These are phyloP conservation scores for Diplazon laetatorius DNA, from an alignment of 2,888 invertebrate species.

Conservation along the genomic window DNA sequence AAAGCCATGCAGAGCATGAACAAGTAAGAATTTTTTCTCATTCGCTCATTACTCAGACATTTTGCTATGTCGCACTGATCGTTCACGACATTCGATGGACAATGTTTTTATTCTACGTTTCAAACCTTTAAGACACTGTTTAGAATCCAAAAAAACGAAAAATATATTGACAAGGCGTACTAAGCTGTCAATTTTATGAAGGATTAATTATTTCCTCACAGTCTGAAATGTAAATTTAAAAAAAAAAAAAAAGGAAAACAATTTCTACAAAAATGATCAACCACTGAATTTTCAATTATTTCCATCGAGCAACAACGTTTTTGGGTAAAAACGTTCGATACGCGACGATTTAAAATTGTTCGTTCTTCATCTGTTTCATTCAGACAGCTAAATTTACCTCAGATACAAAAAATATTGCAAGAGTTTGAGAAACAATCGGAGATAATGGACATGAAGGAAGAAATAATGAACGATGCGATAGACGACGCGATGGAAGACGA, in stretches of 20 bases:
- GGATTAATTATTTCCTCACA: too few relatives aligned
- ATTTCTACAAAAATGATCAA: background rate
- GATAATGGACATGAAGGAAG: constrained; percentile 99
- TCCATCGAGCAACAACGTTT: too few relatives aligned
- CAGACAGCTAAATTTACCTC: constrained; percentile 96
- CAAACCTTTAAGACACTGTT: too few relatives aligned
- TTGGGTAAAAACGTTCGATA: too few relatives aligned
- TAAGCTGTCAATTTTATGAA: too few relatives aligned
- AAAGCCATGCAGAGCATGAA: constrained; percentile 99
- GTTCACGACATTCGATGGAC: too few relatives aligned
- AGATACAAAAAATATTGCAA: constrained; percentile 98
- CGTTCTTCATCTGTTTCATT: constrained; percentile 60
- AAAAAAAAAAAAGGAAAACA: too few relatives aligned
- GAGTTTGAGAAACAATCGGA: constrained; percentile 99
- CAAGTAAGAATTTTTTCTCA: constrained; percentile 83
- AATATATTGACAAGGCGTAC: too few relatives aligned
- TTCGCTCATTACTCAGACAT: background rate
- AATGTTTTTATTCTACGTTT: too few relatives aligned
- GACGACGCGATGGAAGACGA: constrained; percentile 99
- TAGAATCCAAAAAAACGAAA: too few relatives aligned
- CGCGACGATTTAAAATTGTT: background rate
- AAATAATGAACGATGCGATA: constrained; percentile 99
- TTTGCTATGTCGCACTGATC: too few relatives aligned
- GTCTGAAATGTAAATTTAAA: too few relatives aligned
- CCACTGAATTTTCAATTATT: background rate